Conservation (phyloP, 2,797 vertebrate genomes). For the Fundulus diaphanus region DNA sequence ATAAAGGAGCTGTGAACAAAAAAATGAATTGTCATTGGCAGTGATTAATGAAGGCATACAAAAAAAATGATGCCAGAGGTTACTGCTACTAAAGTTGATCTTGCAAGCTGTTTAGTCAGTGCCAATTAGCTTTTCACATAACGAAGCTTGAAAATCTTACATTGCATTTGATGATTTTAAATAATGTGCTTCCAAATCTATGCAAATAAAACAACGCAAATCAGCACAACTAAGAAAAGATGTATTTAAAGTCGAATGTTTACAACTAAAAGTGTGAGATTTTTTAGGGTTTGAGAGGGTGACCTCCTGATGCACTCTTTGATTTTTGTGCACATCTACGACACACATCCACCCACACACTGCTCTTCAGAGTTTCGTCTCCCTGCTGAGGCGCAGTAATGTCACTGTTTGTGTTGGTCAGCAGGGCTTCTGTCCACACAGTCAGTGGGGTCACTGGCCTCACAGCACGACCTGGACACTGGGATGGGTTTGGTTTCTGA, state of each 20-base stretch:
- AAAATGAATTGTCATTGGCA: not conserved
- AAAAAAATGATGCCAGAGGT: not conserved
- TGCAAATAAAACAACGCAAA: too few species aligned
- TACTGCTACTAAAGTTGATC: not conserved
- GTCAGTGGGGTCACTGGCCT: constrained; percentile 65
- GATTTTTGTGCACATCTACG: constrained; percentile 22
- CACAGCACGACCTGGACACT: constrained; percentile 69
- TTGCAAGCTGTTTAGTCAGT: not conserved
- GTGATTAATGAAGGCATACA: not conserved
- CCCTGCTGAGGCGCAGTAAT: constrained; percentile 61
- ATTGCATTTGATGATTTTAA: too few species aligned
- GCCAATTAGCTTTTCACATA: not conserved
- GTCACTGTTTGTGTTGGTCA: constrained; percentile 72
- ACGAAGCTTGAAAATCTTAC: not conserved
- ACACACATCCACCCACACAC: constrained; percentile 39
- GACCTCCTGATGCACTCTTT: constrained; percentile 19
- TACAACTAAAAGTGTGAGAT: not conserved
- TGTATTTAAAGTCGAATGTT: not conserved
- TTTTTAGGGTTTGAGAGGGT: not conserved
- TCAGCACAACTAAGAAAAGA: too few species aligned
- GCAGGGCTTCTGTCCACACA: constrained; percentile 74
- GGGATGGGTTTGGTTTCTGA: constrained; percentile 58
- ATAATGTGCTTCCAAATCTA: too few species aligned
- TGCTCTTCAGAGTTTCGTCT: constrained; percentile 59
- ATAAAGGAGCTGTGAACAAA: not conserved